Percentiles rank a stretch among this genome's conserved stretches.
These are phyloP conservation scores for Dicrostonyx torquatus DNA, from an alignment of 2,797 vertebrate genomes.

Conservation along the genomic window DNA sequence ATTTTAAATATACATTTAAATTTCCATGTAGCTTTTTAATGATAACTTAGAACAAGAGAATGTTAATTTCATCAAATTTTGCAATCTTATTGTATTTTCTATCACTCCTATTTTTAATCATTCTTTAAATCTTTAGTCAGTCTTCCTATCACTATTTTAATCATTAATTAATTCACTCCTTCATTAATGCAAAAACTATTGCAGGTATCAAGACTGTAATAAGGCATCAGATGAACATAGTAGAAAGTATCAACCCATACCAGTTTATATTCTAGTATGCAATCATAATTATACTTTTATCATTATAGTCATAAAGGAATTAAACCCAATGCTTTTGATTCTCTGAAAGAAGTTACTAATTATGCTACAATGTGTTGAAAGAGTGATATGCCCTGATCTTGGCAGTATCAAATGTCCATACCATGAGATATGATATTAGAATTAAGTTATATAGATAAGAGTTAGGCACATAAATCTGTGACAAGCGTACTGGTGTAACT, in stretches of 20 bases:
- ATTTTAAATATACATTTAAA: not conserved
- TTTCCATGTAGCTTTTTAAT: not conserved
- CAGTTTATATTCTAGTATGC: not conserved
- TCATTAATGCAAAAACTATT: not conserved
- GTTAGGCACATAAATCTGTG: not conserved
- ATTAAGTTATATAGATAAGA: not conserved
- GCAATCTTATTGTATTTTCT: not conserved
- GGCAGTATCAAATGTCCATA: not conserved
- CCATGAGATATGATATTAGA: not conserved
- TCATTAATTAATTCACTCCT: not conserved
- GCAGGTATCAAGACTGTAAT: not conserved
- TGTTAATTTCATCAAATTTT: slow-evolving; percentile 17
- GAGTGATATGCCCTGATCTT: not conserved
- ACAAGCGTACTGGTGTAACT: not conserved
- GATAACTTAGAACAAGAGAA: not conserved
- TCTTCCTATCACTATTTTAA: not conserved
- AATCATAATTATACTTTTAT: not conserved
- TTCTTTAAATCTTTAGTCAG: not conserved
- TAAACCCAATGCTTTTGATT: not conserved
- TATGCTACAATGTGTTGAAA: not conserved
- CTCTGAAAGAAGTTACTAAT: not conserved
- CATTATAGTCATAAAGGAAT: not conserved
- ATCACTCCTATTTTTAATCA: slow-evolving; percentile 10
- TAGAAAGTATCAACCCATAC: not conserved
- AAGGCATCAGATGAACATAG: not conserved